Evolutionary conservation across 2,113 vertebrate species (phyloP), one percentile per base, ranked within the genome.

Genomic region (Pterocles burchelli): DNA sequence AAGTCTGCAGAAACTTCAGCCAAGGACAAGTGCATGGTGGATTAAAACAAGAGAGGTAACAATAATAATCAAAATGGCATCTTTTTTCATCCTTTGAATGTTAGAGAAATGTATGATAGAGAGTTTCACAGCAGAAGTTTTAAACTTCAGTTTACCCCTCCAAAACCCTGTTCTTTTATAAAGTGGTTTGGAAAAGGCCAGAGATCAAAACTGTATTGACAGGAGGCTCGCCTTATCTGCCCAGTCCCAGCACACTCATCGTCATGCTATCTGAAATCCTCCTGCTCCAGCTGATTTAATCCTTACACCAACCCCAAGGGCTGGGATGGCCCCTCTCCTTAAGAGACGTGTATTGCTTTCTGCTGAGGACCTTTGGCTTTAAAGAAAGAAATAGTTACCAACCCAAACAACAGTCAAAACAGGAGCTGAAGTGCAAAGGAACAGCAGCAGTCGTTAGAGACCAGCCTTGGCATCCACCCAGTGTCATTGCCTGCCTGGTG

Each of bases 381-480:
- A 74, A 76, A 74, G 79, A 68, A 92, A 58, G 0, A 6, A 59
- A 43, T 2, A 43, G 45, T 16, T 51, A 58, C 65, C 81, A 77
- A 78, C 29, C 20, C 51, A 72, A 75, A 48, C 41, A 62, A 34
- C 49, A 51, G 7, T 24, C 66, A 58, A 85, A 94, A 21, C 36
- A 45, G 21, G 34, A 45, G 13, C 38, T 77, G 59, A 71, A 80
- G 29, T 43, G 28, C 52, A 70, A 74, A 85, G 34, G 18, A 58
- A 17, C 16, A 24, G 16, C 26, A 55, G 52, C 29, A 51, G 13
- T 29, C 24, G 1, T 45, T 34, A 33, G 58, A 52, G 36, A 61
- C 17, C 0, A 0, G 16, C 45, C 25, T 48, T 0, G 0, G 34
- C 10, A 2, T 36, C 43, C 24, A 9, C 46, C 12, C 19, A 6